phyloP scores from a whole-genome alignment of 2,113 vertebrate species.

The Bufo bufo region DNA sequence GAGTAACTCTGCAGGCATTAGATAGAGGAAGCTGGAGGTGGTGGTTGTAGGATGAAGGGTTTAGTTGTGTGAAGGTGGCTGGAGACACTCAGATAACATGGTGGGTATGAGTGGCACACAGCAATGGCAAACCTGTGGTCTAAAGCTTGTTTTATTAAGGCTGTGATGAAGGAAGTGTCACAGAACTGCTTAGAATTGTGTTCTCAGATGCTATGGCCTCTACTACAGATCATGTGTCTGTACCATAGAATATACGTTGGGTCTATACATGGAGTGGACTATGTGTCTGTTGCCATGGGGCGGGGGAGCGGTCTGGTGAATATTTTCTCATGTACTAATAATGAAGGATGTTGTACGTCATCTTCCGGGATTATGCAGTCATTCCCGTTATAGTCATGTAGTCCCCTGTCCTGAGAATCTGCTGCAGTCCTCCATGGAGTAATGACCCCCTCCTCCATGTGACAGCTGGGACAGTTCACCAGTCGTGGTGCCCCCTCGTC shows the following conservation, averaged over 20 bases:
- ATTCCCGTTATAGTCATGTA: not conserved
- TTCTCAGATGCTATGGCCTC: no score
- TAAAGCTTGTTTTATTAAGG: no score
- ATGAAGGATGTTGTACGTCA: not conserved
- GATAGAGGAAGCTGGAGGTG: not conserved
- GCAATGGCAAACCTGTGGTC: no score
- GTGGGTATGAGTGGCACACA: not conserved
- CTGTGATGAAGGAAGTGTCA: no score
- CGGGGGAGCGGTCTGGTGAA: not conserved
- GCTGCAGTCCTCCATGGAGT: not conserved
- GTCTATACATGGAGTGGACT: no score
- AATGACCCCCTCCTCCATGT: not conserved
- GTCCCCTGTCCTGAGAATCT: not conserved
- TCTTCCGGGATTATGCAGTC: not conserved
- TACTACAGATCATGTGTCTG: no score
- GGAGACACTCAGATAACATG: not conserved
- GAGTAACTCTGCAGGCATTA: no score
- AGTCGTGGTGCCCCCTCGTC: not conserved
- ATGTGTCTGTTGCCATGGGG: no score
- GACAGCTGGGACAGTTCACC: slow-evolving; percentile 13
- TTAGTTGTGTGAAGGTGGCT: no score
- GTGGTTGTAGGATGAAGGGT: not conserved
- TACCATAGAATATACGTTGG: no score
- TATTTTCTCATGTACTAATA: not conserved
- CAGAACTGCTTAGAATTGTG: no score